Base-by-base conservation (phyloP, 2,113 vertebrate species). In the Erinaceus europaeus region DNA sequence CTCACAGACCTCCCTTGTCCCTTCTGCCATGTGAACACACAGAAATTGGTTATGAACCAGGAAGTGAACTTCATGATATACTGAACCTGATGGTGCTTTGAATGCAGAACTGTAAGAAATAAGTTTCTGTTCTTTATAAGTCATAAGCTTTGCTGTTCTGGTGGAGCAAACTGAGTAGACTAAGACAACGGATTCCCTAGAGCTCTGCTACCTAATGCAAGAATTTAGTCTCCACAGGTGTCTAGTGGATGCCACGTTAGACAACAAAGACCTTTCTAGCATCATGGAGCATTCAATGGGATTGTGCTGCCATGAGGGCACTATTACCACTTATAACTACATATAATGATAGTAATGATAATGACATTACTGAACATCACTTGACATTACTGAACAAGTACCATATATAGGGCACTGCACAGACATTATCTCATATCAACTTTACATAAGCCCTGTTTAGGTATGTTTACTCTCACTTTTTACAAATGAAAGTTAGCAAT, bases 141-240 rank as follows among this genome's bases (percentile, higher is more conserved):
- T 36, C 23, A 4, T 11, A 34, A 3, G 21, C 23, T 9, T 12
- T 10, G 20, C 17, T 14, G 2, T 53, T 44, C 34, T 61, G 52
- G 36, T 18, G 13, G 0, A 25, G 36, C 44, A 12, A 13, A 8
- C 23, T 1, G 9, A 40, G 9, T 23, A 52, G 40, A 40, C 14
- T 6, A 20, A 48, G 53, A 9, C 17, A 5, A 5, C 27, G n/a
- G 46, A 7, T 59, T 25, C 23, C 3, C 17, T 23, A 25, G n/a
- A 34, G 55, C 32, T 65, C 34, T 67, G 29, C 46, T 57, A 1
- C 13, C n/a, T 27, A 32, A 1, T 0, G 1, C 25, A 57, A 13
- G 17, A 2, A 9, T 57, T 57, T 32, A 48, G 0, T 1, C 6
- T 18, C 36, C 25, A 0, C 2, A 6, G 2, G 14, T 36, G 12